phyloP scores from a whole-genome alignment of 2,797 vertebrate species.

The Coccyzus lansbergi region DNA sequence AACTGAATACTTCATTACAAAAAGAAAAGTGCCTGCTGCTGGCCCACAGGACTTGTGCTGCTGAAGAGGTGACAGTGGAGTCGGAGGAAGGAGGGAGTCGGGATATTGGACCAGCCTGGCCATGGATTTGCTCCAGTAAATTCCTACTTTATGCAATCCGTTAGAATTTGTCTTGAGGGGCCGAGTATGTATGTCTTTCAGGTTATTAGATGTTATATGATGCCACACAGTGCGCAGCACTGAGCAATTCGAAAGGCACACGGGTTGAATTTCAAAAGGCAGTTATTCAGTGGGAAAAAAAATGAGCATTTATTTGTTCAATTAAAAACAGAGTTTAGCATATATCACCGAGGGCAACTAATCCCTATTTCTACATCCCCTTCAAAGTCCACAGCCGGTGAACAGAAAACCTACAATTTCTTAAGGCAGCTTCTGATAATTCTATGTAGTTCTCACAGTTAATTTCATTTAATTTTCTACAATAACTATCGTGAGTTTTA shows the following conservation, averaged over 20 bases:
- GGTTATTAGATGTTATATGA: not conserved
- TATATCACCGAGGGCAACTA: not conserved
- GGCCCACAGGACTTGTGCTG: not conserved
- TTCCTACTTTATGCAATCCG: not conserved
- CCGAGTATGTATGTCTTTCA: not conserved
- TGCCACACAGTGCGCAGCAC: not conserved
- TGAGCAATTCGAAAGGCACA: conserved; percentile 8
- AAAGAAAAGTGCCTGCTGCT: not conserved
- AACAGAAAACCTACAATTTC: not conserved
- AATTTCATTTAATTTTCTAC: not conserved
- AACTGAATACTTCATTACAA: not conserved
- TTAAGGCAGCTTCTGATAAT: not conserved
- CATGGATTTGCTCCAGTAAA: not conserved
- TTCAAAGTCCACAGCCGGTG: conserved; percentile 6
- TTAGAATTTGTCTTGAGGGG: not conserved
- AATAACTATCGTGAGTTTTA: not conserved
- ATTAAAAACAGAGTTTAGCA: conserved; percentile 32
- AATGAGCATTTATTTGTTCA: not conserved
- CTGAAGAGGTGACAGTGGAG: not conserved
- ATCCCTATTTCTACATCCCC: not conserved
- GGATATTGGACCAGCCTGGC: not conserved
- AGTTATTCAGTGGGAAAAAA: conserved; percentile 41
- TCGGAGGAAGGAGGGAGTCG: not conserved
- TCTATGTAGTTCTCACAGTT: not conserved
- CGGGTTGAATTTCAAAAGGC: conserved; percentile 46